These are phyloP conservation scores for Oscarella lobularis DNA, from an alignment of 37 sponge, comb jelly and placozoan species.

Conservation along the genomic window DNA sequence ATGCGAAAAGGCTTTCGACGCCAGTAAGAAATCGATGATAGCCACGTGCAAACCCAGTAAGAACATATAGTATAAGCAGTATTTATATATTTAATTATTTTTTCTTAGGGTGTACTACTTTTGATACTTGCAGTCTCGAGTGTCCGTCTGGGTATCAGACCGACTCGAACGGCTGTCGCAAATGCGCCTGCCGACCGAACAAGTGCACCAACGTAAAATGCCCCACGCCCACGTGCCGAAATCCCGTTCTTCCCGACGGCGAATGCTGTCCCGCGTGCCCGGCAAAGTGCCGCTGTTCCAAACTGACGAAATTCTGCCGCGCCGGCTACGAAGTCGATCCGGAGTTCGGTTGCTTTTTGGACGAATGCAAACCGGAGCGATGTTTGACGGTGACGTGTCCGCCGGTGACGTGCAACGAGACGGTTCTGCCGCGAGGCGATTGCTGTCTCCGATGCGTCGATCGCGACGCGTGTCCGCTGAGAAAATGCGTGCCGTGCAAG, in stretches of 20 bases:
- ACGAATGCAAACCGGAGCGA: background rate
- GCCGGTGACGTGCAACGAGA: too few relatives aligned
- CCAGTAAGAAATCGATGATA: background rate
- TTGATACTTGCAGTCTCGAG: background rate
- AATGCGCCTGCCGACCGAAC: background rate
- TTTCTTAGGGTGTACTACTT: background rate
- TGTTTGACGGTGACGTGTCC: background rate
- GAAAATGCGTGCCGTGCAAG: too few relatives aligned
- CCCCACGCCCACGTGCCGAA: background rate
- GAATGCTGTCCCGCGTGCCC: background rate
- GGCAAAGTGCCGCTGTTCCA: background rate
- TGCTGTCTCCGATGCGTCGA: too few relatives aligned
- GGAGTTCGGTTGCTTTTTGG: background rate
- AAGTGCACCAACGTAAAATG: background rate
- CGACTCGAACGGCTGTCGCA: background rate
- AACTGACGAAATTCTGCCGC: background rate
- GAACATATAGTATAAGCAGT: background rate
- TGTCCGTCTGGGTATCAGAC: background rate
- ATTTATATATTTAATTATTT: background rate
- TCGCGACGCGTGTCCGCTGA: too few relatives aligned
- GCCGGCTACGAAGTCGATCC: background rate
- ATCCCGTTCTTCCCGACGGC: background rate
- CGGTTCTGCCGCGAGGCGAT: too few relatives aligned
- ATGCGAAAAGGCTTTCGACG: background rate
- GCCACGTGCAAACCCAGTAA: constrained; percentile 1